Percentiles rank a stretch among this genome's conserved stretches.
phyloP scores from a whole-genome alignment of 2,797 vertebrate species.

The Periparus ater region DNA sequence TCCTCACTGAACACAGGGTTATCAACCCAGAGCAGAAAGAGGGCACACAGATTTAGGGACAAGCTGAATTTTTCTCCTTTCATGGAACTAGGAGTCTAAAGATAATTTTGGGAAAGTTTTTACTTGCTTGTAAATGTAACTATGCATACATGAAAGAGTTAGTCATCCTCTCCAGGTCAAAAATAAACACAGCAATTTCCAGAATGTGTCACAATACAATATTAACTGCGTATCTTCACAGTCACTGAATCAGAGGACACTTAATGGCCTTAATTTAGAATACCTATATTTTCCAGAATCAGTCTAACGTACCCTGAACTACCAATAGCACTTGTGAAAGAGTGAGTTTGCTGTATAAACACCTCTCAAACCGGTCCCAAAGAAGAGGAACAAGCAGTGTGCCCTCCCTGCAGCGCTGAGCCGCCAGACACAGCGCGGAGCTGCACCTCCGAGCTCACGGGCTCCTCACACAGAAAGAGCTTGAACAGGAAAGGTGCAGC shows the following conservation, averaged over 20 bases:
- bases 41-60: neutral
- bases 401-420: neutral
- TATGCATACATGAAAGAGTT: constrained; percentile 47
- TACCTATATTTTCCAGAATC: neutral
- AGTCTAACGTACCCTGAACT: neutral
- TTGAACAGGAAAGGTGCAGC: neutral
- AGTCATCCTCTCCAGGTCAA: constrained; percentile 57
- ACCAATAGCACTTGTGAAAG: neutral
- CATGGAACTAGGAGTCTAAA: constrained; percentile 18
- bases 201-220: constrained; percentile 57
- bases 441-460: fast-evolving
- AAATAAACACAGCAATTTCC: constrained; percentile 59
- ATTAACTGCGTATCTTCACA: constrained; percentile 13
- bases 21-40: neutral
- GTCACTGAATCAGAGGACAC: neutral
- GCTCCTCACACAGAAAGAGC: neutral
- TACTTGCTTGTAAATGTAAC: constrained; percentile 32
- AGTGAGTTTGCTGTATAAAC: neutral
- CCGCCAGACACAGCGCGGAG: neutral
- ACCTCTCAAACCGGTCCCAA: neutral
- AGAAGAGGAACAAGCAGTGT: neutral
- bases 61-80: constrained; percentile 49
- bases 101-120: constrained; percentile 49
- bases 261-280: constrained; percentile 11
- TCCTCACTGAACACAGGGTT: neutral